Evolutionary conservation across 2,113 vertebrate genomes (phyloP).

Genomic region (Crotalus helleri): DNA sequence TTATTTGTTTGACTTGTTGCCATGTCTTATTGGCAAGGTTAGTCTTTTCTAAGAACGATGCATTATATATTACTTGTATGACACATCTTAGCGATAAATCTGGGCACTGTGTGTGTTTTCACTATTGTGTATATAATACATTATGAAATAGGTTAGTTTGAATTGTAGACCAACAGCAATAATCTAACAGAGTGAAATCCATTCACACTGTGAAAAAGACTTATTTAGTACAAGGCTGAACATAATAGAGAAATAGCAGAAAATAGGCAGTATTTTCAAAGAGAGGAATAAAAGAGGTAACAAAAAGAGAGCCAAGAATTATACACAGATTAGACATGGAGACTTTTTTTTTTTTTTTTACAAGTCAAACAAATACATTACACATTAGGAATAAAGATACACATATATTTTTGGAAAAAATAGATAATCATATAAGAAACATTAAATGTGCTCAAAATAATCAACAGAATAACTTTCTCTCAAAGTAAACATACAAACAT

Average conservation of each 20-base stretch:
- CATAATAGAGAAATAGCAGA: not conserved
- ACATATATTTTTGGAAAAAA: not conserved
- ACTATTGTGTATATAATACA: not conserved
- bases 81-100: not conserved
- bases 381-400: not conserved
- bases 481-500: not conserved
- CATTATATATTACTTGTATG: not conserved
- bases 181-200: not conserved
- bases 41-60: not conserved
- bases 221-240: not conserved
- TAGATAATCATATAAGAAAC: not conserved
- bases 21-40: not conserved
- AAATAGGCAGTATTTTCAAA: not conserved
- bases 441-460: not conserved
- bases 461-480: not conserved
- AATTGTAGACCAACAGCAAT: not conserved
- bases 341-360: no score
- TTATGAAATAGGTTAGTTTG: not conserved
- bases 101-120: not conserved
- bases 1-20: not conserved
- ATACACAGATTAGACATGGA: no score
- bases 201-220: not conserved
- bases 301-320: not conserved
- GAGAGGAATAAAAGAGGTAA: not conserved
- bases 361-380: no score